Base-by-base conservation (phyloP, 2,797 vertebrate genomes). In the Oreonectes daqikongensis region DNA sequence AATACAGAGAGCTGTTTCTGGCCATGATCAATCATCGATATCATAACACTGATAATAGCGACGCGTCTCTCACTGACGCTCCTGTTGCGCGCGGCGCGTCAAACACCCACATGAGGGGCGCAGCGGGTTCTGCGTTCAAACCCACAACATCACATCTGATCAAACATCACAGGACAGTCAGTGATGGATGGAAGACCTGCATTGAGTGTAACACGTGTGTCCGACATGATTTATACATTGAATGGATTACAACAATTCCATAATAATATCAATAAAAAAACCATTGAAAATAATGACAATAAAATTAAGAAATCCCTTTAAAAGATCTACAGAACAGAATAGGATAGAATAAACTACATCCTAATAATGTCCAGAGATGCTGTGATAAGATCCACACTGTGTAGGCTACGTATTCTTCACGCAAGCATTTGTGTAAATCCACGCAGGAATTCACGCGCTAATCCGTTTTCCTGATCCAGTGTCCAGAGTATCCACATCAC, bases 1-100 rank as follows among this genome's bases (percentile, higher is more conserved):
- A 94, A 87, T 94, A 94, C 66, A 97, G 90, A 76, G 94, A 94
- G 55, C 94, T 95, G 82, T 94, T 95, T 91, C 81, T 94, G 88
- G 95, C 93, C 95, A 96, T 97, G 79, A 46, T 88, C 73, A 15
- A 78, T 69, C 70, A 44, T 57, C 52, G 57, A 38, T 81, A 74
- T 86, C 80, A 72, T 82, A 77, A 64, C 80, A 68, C 32, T 66
- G 63, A 55, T 40, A 35, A 66, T 42, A 22, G 53, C 53, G 22
- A 55, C 20, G 52, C 10, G 52, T 55, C 9, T 55, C 52, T 26
- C 22, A 24, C 14, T 2, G 50, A 53, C 20, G 20, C 50, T 53
- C 20, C 50, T 53, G 50, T 22, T 20, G n/a, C 50, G 50, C 50
- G 24, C 24, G 14, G 53, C 24, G 55, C 55, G 55, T 59, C 53